A percentile compares a stretch with the other conserved stretches of the same genome.
Conservation (phyloP, 2,888 invertebrate species). For the Oxytorus armatus region DNA sequence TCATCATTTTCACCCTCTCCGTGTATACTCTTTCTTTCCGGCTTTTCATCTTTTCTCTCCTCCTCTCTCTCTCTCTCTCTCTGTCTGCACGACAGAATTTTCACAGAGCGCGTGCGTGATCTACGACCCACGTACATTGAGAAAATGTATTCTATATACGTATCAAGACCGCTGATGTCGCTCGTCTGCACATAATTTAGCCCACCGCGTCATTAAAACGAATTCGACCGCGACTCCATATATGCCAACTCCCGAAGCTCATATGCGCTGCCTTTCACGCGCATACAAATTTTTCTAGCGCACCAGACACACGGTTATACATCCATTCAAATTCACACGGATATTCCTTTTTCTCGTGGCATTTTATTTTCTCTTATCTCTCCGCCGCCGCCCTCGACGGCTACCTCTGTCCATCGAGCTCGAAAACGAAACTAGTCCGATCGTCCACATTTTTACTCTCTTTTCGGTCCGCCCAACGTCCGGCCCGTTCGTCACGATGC, state of each 20-base stretch:
- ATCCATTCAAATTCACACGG: no score
- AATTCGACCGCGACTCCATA: slow-evolving; percentile 45
- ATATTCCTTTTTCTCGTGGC: no score
- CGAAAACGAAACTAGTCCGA: no score
- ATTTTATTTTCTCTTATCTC: no score
- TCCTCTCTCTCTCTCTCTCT: no score
- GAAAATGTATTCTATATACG: background rate
- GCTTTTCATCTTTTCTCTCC: no score
- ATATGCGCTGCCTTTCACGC: background rate
- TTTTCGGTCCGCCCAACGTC: no score
- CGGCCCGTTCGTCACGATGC: no score
- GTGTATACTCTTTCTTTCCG: slow-evolving; percentile 15
- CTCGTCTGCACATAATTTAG: slow-evolving; percentile 14
- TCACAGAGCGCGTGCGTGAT: background rate
- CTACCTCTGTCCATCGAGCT: no score
- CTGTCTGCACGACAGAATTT: slow-evolving; percentile 14
- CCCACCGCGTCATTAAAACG: slow-evolving; percentile 52
- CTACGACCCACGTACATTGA: background rate
- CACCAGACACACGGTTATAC: background rate
- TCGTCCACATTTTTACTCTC: no score
- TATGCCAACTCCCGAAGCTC: slow-evolving; percentile 2
- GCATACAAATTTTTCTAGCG: background rate
- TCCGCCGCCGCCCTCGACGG: no score
- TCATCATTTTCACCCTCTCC: slow-evolving; percentile 39
- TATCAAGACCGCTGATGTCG: background rate